These are phyloP conservation scores for Boloria selene DNA, from an alignment of 2,888 invertebrate species.

Conservation along the genomic window DNA sequence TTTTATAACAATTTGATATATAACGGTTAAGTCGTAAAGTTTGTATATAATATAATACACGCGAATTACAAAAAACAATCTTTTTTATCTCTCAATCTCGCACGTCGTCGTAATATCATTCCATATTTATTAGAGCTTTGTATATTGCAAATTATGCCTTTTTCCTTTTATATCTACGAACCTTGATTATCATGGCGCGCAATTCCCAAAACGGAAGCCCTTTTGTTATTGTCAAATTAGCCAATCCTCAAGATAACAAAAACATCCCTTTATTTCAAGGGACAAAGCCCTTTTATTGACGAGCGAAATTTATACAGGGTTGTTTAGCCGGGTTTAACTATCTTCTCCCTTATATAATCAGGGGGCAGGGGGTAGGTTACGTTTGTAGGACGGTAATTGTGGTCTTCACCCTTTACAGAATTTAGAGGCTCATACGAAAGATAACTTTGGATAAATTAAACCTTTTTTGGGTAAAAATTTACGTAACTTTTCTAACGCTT, in stretches of 20 bases:
- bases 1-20: neutral
- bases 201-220: slow-evolving; percentile 73
- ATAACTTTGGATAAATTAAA: slow-evolving; percentile 34
- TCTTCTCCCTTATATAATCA: slow-evolving; percentile 70
- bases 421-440: slow-evolving; percentile 38
- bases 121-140: slow-evolving; percentile 55
- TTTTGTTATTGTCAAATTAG: slow-evolving; percentile 83
- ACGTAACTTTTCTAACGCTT: slow-evolving; percentile 11
- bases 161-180: slow-evolving; percentile 49
- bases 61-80: slow-evolving; percentile 15
- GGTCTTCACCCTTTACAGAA: slow-evolving; percentile 43
- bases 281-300: slow-evolving; percentile 79
- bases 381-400: slow-evolving; percentile 44
- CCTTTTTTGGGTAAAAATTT: slow-evolving; percentile 30
- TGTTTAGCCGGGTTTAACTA: slow-evolving; percentile 69
- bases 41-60: slow-evolving; percentile 1
- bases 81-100: slow-evolving; percentile 33
- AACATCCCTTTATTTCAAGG: slow-evolving; percentile 75
- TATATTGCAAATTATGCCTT: slow-evolving; percentile 54
- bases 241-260: slow-evolving; percentile 83
- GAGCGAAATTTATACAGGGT: slow-evolving; percentile 73
- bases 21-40: neutral
- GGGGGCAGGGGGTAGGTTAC: slow-evolving; percentile 42
- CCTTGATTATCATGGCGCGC: slow-evolving; percentile 70
- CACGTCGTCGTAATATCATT: slow-evolving; percentile 43